Evolutionary conservation across 37 sponge, comb jelly and placozoan species (phyloP), one percentile per base, ranked within the genome.

Genomic region (Cladorhizidae sp.): DNA sequence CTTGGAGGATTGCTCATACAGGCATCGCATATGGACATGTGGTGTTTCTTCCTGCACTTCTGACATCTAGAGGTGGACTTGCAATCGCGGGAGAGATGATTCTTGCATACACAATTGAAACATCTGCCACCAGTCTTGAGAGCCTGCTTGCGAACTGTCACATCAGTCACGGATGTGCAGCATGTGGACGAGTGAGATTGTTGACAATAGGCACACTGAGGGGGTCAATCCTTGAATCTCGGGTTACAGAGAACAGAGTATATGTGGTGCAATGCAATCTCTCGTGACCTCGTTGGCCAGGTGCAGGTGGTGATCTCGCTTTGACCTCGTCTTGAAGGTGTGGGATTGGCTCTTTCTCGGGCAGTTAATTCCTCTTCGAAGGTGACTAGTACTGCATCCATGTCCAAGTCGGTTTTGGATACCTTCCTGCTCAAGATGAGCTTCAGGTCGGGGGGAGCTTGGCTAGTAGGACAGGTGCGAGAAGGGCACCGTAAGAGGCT

Each of bases 121-220:
- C 84, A 83, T 35, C 78, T 72, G 8, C 88, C 88, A 49, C 40
- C 45, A 3, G 6, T 77, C 40, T 64, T 77, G n/a, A 88, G 78
- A 14, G 71, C 58, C 32, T 76, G 78, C 55, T 82, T 82, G 25
- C 88, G 63, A 2, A 43, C 78, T 7, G 59, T 21, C 17, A 58
- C n/a, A 32, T 41, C 43, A 33, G 62, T 68, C 23, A 82, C 83
- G 3, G 64, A 22, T 1, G 58, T 38, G 41, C 88, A 77, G 17
- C 50, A 28, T 37, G 76, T 43, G 14, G 83, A 71, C 8, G 83
- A n/a, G 37, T 73, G 74, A 22, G 83, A 62, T 37, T 82, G 74
- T n/a, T 73, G 38, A 63, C 83, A 82, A 37, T 73, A 82, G 40
- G 23, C 17, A 74, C 81, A 22, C 2, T 35, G 38, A 55, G 14